Evolutionary conservation across 2,888 invertebrate species (phyloP), one percentile per base, ranked within the genome.

Genomic region (Odontomyia ornata): DNA sequence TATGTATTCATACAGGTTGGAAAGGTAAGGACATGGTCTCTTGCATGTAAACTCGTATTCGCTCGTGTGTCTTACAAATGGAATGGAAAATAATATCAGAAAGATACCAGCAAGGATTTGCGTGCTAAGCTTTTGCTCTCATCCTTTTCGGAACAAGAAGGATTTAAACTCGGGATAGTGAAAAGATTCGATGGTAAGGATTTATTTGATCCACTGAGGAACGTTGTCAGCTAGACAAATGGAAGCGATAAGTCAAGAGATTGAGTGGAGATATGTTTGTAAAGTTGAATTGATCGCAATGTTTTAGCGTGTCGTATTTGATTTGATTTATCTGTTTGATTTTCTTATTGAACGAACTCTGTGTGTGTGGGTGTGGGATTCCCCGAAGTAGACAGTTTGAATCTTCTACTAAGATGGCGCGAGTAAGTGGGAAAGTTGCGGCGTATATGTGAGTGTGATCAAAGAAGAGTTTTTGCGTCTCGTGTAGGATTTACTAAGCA

Each of bases 321-420:
- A 52, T 52, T 52, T 52, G 52, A 52, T 52, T 52, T 52, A 52
- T 52, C 52, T 52, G 18, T 52, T 52, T 52, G 52, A 18, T 52
- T 52, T 52, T 52, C 18, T 52, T 52, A 52, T 52, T 18, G 52
- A 52, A 18, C n/a, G 18, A 15, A 15, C 13, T 52, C 7, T 52
- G 52, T 52, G 36, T 36, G 5, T 36, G 36, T 36, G 9, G 36
- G 9, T 36, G 5, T 36, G 36, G 3, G 9, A 9, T 5, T 5
- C 36, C 36, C 9, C 9, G 36, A 9, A 3, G 36, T 3, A 36
- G 9, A 5, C 36, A 3, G 3, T 36, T 5, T 9, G 36, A 9
- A 36, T 9, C 36, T 3, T 36, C 9, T 36, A 3, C 36, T 3
- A 36, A 36, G 36, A n/a, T n/a, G n/a, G n/a, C n/a, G n/a, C n/a